These are phyloP conservation scores for Delia radicum DNA, from an alignment of 1,140 invertebrate genomes.

Conservation along the genomic window DNA sequence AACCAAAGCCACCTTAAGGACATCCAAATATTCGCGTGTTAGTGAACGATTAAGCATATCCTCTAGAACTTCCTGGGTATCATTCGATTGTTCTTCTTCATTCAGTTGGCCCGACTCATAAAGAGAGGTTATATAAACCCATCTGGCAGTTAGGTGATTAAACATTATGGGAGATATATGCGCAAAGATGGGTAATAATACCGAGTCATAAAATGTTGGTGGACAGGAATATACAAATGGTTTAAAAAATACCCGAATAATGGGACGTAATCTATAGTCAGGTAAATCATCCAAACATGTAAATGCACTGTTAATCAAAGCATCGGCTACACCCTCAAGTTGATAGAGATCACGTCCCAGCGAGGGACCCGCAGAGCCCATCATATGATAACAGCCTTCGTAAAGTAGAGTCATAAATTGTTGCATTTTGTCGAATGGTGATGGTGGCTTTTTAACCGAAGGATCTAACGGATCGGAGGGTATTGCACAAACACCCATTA, in stretches of 20 bases:
- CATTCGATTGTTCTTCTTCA: slow-evolving; percentile 69
- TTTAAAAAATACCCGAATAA: slow-evolving; percentile 82
- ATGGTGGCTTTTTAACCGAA: slow-evolving; percentile 57
- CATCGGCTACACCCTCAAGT: slow-evolving; percentile 64
- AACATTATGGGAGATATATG: slow-evolving; percentile 78
- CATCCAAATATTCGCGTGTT: slow-evolving; percentile 84
- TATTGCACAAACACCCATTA: slow-evolving; percentile 62
- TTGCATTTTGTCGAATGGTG: slow-evolving; percentile 78
- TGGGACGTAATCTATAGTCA: slow-evolving; percentile 79
- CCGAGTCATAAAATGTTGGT: slow-evolving; percentile 70
- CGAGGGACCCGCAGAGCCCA: slow-evolving; percentile 75
- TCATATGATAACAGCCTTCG: slow-evolving; percentile 75
- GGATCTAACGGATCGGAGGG: slow-evolving; percentile 56
- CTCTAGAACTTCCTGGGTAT: slow-evolving; percentile 84
- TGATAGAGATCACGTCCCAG: slow-evolving; percentile 82
- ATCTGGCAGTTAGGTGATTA: slow-evolving; percentile 71
- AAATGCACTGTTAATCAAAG: slow-evolving; percentile 67
- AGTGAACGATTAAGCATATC: slow-evolving; percentile 84
- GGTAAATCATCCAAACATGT: slow-evolving; percentile 74
- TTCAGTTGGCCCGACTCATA: slow-evolving; percentile 76
- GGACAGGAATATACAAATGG: slow-evolving; percentile 84
- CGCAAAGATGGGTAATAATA: slow-evolving; percentile 75
- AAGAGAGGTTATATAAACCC: slow-evolving; percentile 74
- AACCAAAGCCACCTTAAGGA: slow-evolving; percentile 69
- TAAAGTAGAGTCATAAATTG: slow-evolving; percentile 70